Evolutionary conservation across 2,797 vertebrate species (phyloP), one percentile per base, ranked within the genome.

Genomic region (Tenualosa ilisha): DNA sequence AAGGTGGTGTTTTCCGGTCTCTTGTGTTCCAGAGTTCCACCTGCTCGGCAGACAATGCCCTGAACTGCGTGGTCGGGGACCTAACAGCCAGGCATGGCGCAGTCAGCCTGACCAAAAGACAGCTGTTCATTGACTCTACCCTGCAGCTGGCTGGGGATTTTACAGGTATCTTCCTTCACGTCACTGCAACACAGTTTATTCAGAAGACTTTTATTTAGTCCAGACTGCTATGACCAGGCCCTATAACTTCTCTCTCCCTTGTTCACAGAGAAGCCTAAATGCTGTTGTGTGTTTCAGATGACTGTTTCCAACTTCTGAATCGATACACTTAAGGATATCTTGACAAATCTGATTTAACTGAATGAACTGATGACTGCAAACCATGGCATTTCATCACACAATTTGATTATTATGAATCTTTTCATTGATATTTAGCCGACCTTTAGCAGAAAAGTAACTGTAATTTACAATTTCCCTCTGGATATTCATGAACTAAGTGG

Each of bases 21-120:
- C 15, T 51, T 86, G 43, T 84, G 43, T 46, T 24, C 46, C 85
- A 96, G 93, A 92, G 59, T 63, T 63, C 91, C 51, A 92, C 59
- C 88, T 97, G 96, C 86, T 92, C 94, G 3, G 56, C 86, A 0
- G 75, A 89, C 51, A 92, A 49, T 2, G 89, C 92, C 7, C 87
- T 95, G 87, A 91, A 93, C 85, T 97, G 96, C 79, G 88, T 89
- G 85, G 91, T 95, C n/a, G 96, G 96, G 22, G 95, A 96, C 53
- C 83, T 97, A 54, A 94, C 91, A 0, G 65, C 13, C 0, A 94
- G 94, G 87, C 95, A 95, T 0, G 95, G 95, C 7, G 3, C 8
- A 0, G 37, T 95, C 68, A 93, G 86, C 59, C 89, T 96, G 86
- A 87, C 37, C 0, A 7, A 85, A 61, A 86, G 93, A 54, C 86